Conservation (phyloP, 2,797 vertebrate genomes). For the Acrossocheilus fasciatus region DNA sequence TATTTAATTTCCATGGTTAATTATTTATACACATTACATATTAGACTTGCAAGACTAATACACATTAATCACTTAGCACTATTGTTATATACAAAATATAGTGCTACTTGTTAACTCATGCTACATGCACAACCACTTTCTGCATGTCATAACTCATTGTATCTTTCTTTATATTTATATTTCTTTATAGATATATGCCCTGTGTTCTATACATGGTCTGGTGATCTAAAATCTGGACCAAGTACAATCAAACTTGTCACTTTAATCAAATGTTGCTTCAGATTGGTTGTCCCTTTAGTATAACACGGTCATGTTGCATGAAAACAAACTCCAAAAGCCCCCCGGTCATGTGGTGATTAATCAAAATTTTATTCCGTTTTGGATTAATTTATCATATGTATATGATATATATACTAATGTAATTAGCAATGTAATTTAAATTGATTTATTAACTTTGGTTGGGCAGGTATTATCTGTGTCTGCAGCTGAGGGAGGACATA, state of each 20-base stretch:
- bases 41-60: neutral
- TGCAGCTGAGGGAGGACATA: slow-evolving; percentile 96
- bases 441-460: neutral
- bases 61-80: neutral
- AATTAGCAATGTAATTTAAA: neutral
- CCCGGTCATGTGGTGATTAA: neutral
- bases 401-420: neutral
- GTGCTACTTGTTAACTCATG: neutral
- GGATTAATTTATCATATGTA: neutral
- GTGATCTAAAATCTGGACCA: neutral
- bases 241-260: neutral
- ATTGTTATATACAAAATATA: neutral
- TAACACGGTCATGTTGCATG: neutral
- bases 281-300: neutral
- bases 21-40: neutral
- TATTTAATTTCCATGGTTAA: neutral
- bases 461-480: slow-evolving; percentile 94
- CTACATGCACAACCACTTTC: neutral
- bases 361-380: neutral
- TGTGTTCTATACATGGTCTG: neutral
- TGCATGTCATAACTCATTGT: neutral
- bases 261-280: neutral
- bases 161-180: neutral
- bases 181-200: neutral
- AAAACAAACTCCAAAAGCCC: neutral